Base-by-base conservation (phyloP, 1,140 invertebrate genomes). In the Ips nitidus region DNA sequence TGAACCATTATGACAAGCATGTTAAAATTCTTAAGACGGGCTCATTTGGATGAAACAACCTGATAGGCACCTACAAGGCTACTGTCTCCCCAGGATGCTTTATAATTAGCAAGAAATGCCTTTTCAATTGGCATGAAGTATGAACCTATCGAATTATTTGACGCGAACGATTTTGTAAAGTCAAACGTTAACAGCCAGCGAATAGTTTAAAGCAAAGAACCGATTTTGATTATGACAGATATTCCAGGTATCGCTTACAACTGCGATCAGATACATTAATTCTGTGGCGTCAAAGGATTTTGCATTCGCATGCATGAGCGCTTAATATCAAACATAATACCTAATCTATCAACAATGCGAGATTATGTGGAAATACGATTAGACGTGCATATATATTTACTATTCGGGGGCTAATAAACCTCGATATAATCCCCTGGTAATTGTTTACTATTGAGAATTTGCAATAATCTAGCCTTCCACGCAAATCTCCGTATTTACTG, bases 271-370 rank as follows among this genome's bases (percentile, higher is more conserved):
- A 37, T 57, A 43, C 36, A 58, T 66, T 66, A 66, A 66, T 66
- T 39, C 64, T 66, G 39, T 37, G 53, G 41, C 68, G 41, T 70
- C 60, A 70, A 70, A 70, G 68, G 68, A 57, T 70, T 70, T 55
- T 52, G 60, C 42, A 70, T 61, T 59, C 58, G 41, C 66, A 62
- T 69, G 59, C 41, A 64, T 52, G 22, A 52, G 41, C 43, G 55
- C 58, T 64, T 52, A 61, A 59, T 45, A 61, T 53, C 42, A 57
- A 45, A 63, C 61, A 57, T 59, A 70, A 57, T 70, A 58, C 60
- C 60, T 70, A 70, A 70, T 70, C 68, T 64, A 70, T 70, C 68
- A 70, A 70, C 68, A 70, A 70, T 70, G 61, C 41, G 52, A 58
- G 52, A 56, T 70, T 70, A 70, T 70, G 61, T n/a, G 36, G 62